phyloP scores from a whole-genome alignment of 1,140 invertebrate genomes.

The Panonychus citri region DNA sequence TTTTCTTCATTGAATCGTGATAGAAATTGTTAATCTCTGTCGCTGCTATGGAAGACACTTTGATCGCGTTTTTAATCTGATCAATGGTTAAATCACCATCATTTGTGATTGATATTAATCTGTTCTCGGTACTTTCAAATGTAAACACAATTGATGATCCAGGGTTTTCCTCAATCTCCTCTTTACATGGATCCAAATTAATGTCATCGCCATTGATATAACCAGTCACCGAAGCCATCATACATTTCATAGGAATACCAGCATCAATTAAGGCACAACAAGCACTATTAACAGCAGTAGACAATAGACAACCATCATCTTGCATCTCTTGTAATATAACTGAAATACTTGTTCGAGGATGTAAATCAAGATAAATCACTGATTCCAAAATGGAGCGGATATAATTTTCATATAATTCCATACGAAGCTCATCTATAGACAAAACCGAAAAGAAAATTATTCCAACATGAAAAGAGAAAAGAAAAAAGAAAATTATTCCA shows the following conservation, averaged over 20 bases:
- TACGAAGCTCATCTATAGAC: constrained; percentile 29
- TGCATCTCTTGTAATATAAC: constrained; percentile 65
- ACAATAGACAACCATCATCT: constrained; percentile 47
- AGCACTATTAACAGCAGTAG: constrained; percentile 3
- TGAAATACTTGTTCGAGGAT: constrained; percentile 49
- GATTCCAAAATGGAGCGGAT: constrained; percentile 49
- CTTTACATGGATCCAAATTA: neutral
- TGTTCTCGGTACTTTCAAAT: neutral
- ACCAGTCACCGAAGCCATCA: neutral
- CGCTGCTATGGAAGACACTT: neutral
- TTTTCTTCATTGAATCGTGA: constrained; percentile 1
- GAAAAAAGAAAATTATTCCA: too few relatives aligned
- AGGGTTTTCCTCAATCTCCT: neutral
- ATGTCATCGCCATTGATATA: neutral
- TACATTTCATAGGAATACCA: constrained; percentile 4
- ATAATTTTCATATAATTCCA: constrained; percentile 45
- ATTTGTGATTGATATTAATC: neutral
- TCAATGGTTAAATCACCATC: constrained; percentile 1
- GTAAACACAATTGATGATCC: neutral
- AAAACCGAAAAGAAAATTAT: too few relatives aligned
- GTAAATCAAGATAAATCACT: constrained; percentile 37
- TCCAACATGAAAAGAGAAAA: too few relatives aligned
- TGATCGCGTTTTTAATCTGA: neutral
- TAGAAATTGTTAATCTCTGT: constrained; percentile 4
- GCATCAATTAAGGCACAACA: constrained; percentile 7